phyloP scores from a whole-genome alignment of 2,797 vertebrate genomes.

The Cuculus canorus region DNA sequence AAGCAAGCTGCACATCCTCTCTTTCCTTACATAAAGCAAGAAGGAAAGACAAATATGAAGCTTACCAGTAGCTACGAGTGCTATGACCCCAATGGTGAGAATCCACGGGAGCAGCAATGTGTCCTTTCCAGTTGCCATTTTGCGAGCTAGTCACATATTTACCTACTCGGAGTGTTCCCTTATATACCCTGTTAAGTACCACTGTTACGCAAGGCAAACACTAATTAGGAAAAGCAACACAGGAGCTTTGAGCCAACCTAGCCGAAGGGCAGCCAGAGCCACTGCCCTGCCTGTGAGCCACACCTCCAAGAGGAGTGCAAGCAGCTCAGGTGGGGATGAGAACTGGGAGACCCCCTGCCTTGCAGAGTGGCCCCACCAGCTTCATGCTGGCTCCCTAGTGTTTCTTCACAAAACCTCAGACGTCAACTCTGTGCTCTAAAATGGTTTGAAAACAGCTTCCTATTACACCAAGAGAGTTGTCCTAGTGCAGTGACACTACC shows the following conservation, averaged over 20 bases:
- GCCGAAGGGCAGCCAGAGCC: too few species aligned
- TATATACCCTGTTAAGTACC: background rate
- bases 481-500: background rate
- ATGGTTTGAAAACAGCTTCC: background rate
- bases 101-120: background rate
- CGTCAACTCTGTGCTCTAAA: background rate
- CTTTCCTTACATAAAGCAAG: background rate
- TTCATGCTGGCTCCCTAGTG: background rate
- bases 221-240: background rate
- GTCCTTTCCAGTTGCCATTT: background rate
- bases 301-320: fast-evolving
- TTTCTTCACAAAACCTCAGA: background rate
- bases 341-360: background rate
- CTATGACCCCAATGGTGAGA: background rate
- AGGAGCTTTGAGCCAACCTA: background rate
- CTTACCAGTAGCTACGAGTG: background rate
- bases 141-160: background rate
- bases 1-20: background rate
- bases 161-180: background rate
- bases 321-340: fast-evolving
- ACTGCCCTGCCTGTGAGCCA: background rate
- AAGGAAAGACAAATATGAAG: background rate
- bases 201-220: background rate
- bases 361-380: fast-evolving
- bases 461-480: fast-evolving